Percentiles rank a stretch among this genome's conserved stretches.
Conservation (phyloP, 2,113 vertebrate species). For the Rhinolophus sinicus region DNA sequence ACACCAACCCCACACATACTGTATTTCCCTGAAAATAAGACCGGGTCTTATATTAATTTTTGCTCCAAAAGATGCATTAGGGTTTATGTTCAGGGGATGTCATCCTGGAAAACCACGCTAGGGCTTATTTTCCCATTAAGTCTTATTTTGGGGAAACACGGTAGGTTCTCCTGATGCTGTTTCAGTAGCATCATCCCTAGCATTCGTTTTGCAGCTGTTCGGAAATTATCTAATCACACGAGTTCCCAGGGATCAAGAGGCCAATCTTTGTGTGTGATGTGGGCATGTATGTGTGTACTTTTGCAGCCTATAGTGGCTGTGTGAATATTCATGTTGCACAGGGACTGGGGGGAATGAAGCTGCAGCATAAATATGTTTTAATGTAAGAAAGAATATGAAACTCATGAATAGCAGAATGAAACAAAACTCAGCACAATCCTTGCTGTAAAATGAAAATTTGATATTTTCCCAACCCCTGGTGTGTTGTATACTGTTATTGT, state of each 20-base stretch:
- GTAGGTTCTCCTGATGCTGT: background rate
- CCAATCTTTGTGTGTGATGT: background rate
- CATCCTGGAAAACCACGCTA: no score
- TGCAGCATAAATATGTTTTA: slow-evolving; percentile 70
- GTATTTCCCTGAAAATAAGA: no score
- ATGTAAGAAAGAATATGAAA: slow-evolving; percentile 53
- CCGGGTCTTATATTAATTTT: no score
- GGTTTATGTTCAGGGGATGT: no score
- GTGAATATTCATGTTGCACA: background rate
- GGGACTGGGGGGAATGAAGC: slow-evolving; percentile 12
- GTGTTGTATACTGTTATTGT: slow-evolving; percentile 55
- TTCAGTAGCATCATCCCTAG: background rate
- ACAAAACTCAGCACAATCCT: slow-evolving; percentile 58
- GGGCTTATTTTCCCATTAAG: no score
- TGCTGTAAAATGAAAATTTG: slow-evolving; percentile 68
- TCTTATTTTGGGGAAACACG: no score
- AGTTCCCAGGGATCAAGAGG: background rate
- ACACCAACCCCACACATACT: background rate
- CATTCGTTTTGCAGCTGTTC: background rate
- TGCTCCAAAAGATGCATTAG: no score
- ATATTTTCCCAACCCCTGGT: slow-evolving; percentile 50
- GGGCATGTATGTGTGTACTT: background rate
- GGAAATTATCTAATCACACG: slow-evolving; percentile 29
- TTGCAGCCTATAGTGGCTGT: background rate
- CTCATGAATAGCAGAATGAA: slow-evolving; percentile 71